A percentile compares a stretch with the other conserved stretches of the same genome.
Evolutionary conservation across 2,888 invertebrate species (phyloP).

Genomic region (Amaurobius ferox): DNA sequence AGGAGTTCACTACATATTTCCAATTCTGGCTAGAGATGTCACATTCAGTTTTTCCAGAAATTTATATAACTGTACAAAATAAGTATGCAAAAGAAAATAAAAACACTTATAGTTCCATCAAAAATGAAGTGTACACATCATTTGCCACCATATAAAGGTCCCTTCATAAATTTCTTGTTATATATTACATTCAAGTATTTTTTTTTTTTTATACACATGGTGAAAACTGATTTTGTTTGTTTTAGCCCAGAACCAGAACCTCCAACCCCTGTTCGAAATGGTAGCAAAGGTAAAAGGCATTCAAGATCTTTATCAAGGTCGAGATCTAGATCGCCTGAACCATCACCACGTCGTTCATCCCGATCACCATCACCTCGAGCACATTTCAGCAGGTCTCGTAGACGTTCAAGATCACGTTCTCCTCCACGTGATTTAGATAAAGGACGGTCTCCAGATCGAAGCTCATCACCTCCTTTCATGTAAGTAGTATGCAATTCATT

Average conservation of each 20-base stretch:
- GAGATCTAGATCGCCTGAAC: constrained; percentile 77
- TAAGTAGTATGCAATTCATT: constrained; percentile 80
- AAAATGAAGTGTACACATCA: no score
- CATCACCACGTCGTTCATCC: constrained; percentile 30
- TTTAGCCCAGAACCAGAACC: constrained; percentile 46
- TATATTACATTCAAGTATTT: no score
- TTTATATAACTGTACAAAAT: no score
- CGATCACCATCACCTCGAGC: constrained; percentile 48
- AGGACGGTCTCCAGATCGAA: constrained; percentile 76
- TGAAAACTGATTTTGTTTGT: not conserved
- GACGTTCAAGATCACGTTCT: constrained; percentile 74
- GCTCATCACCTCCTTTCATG: constrained; percentile 87
- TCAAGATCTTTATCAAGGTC: constrained; percentile 75
- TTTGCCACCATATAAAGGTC: no score
- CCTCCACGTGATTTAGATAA: constrained; percentile 45
- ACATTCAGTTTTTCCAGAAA: no score
- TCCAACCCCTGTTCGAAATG: constrained; percentile 29
- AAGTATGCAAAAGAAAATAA: no score
- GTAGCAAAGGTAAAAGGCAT: constrained; percentile 37
- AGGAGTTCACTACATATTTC: no score
- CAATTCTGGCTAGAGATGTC: no score
- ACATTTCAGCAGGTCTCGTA: constrained; percentile 69
- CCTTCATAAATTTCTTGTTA: no score
- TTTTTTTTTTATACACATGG: no score
- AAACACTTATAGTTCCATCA: no score